Evolutionary conservation across 2,113 vertebrate species (phyloP), one percentile per base, ranked within the genome.

Genomic region (Montifringilla adamsi): DNA sequence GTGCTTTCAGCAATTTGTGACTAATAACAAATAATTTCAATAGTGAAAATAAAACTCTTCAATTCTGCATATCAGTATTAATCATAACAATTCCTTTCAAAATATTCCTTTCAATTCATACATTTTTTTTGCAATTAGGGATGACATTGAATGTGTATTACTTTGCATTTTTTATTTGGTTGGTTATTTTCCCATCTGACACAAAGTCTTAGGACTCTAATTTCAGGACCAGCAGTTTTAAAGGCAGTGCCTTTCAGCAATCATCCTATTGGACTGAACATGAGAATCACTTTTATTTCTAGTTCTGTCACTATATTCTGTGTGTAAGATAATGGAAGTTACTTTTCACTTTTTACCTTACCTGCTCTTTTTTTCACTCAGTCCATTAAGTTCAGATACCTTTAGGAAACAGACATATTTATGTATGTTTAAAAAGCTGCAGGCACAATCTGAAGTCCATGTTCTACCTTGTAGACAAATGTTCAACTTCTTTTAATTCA

Each of bases 71-170:
- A 56, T 41, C 12, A 35, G 3, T 62, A 50, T 58, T 78, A 53
- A 3, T 69, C 12, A 20, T 58, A 63, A 37, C 2, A 46, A 53
- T 67, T n/a, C n/a, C n/a, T n/a, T n/a, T n/a, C n/a, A n/a, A n/a
- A n/a, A 13, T 15, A 41, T 58, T 66, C 22, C 7, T 85, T 91
- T 68, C n/a, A 47, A n/a, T 77, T 37, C 1, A 1, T 23, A 21
- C 1, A 0, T 6, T 43, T 81, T 87, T 39, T 41, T 41, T 47
- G 13, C 52, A 15, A 70, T n/a, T 69, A 69, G 53, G 39, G 5
- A 14, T 3, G 33, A 33, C 7, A 62, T 0, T 20, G 9, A 55
- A 33, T 31, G 7, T n/a, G 1, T 31, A n/a, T 68, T 72, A 15
- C 7, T 68, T 39, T 11, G 11, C 6, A n/a, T 23, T 63, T 58